Conservation (phyloP, 2,797 vertebrate genomes). For the Vultur gryphus region DNA sequence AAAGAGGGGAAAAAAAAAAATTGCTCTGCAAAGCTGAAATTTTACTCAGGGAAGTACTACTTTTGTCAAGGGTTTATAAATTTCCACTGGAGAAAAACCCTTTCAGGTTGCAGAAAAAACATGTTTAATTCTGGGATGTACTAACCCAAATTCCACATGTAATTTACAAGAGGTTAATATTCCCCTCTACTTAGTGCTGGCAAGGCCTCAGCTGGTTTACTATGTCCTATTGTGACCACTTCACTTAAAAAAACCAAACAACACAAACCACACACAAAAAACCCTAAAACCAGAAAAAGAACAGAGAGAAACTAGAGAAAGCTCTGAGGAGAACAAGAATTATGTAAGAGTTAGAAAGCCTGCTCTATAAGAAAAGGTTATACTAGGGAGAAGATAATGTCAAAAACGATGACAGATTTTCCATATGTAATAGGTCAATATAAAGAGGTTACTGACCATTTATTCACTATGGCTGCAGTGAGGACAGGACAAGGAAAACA, state of each 20-base stretch:
- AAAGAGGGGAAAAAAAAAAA: background rate
- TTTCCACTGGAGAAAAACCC: background rate
- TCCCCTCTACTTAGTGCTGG: background rate
- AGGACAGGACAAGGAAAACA: background rate
- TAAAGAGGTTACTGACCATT: background rate
- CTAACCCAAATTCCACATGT: background rate
- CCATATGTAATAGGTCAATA: background rate
- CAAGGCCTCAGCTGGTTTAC: background rate
- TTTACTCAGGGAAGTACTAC: background rate
- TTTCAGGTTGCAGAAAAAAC: background rate
- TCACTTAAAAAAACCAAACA: background rate
- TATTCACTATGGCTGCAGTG: background rate
- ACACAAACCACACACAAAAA: background rate
- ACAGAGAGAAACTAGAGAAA: background rate
- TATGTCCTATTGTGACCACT: background rate
- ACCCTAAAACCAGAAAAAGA: background rate
- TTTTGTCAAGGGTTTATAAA: background rate
- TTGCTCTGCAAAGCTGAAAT: background rate
- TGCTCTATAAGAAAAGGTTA: background rate
- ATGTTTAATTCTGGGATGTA: background rate
- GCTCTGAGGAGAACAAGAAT: background rate
- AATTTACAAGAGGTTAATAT: background rate
- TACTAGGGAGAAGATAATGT: background rate
- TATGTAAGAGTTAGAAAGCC: background rate
- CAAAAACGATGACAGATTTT: background rate